Evolutionary conservation across 2,113 vertebrate species (phyloP).

Genomic region (Calonectris borealis): DNA sequence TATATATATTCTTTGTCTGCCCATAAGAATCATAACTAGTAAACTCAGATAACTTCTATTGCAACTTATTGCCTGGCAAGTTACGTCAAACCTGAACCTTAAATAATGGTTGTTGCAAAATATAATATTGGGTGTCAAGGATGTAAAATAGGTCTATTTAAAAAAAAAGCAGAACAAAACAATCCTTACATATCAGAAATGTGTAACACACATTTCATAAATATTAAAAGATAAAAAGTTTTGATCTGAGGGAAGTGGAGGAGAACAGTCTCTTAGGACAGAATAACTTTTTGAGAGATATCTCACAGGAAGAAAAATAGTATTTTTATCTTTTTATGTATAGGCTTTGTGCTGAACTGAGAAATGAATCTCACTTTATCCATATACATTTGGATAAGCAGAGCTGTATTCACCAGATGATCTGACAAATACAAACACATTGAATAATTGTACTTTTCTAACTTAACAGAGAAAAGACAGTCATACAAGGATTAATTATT

Average conservation of each 20-base stretch:
- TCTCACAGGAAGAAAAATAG: not conserved
- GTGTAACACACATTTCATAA: not conserved
- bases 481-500: conserved; percentile 19
- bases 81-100: not conserved
- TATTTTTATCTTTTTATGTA: not conserved
- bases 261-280: not conserved
- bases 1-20: not conserved
- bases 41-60: not conserved
- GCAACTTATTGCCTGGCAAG: not conserved
- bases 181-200: not conserved
- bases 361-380: not conserved
- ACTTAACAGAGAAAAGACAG: not conserved
- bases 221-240: not conserved
- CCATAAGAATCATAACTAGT: not conserved
- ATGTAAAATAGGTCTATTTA: not conserved
- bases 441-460: not conserved
- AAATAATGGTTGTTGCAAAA: not conserved
- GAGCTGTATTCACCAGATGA: not conserved
- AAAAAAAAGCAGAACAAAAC: not conserved
- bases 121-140: not conserved
- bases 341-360: not conserved
- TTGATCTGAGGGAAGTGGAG: not conserved
- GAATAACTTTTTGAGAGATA: not conserved
- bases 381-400: not conserved
- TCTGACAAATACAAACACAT: not conserved